Conservation (phyloP, 2,888 invertebrate species). For the Brachyopa scutellaris region DNA sequence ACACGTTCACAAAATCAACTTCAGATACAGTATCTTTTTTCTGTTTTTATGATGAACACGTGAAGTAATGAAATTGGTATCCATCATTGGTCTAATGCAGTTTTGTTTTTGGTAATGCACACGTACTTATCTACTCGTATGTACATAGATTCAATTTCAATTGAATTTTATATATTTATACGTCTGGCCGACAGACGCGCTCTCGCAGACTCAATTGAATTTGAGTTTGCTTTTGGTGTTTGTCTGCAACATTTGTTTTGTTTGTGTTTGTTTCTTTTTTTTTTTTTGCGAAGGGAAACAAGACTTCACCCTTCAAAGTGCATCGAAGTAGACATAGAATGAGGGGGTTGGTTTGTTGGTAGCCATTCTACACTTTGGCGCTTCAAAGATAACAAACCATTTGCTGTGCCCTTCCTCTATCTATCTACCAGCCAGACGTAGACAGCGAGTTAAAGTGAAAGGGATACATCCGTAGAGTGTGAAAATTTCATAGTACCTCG, state of each 20-base stretch:
- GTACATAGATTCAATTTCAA: constrained; percentile 39
- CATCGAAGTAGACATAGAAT: constrained; percentile 34
- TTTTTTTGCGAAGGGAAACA: constrained; percentile 13
- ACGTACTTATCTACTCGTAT: no score
- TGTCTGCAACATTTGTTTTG: no score
- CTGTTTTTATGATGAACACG: constrained; percentile 7
- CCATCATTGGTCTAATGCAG: constrained; percentile 12
- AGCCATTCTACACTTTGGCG: constrained; percentile 11
- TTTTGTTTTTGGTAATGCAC: no score
- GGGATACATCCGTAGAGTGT: constrained; percentile 42
- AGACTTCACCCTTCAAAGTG: constrained; percentile 35
- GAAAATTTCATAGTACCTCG: constrained; percentile 40
- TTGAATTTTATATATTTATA: constrained; percentile 47
- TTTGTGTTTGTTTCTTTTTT: neutral
- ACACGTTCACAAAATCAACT: constrained; percentile 1
- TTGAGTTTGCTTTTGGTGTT: constrained; percentile 48
- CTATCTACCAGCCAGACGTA: neutral
- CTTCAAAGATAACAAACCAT: constrained; percentile 59
- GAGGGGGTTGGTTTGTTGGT: neutral
- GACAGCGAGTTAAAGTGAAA: neutral
- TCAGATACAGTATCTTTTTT: constrained; percentile 8
- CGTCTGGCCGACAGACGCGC: constrained; percentile 59
- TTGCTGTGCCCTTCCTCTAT: neutral
- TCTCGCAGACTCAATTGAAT: constrained; percentile 58
- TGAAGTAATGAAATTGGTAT: constrained; percentile 11